Evolutionary conservation across 2,888 invertebrate genomes (phyloP).

Genomic region (Amphipyra berbera): DNA sequence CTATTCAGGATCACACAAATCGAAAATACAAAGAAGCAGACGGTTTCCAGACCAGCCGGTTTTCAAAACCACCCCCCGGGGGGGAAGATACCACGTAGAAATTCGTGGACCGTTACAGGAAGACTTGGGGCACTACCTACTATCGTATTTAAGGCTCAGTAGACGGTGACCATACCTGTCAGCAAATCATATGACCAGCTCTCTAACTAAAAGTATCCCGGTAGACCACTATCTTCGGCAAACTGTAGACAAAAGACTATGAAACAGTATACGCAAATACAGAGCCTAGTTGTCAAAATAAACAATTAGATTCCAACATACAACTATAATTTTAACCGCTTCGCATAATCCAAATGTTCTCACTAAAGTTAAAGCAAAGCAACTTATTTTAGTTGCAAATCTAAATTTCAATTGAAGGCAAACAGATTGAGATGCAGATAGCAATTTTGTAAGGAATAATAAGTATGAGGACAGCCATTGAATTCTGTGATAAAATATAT

Average conservation of each 20-base stretch:
- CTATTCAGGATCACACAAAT: too few species aligned
- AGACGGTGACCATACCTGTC: too few species aligned
- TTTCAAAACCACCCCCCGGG: too few species aligned
- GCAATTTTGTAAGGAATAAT: conserved; percentile 23
- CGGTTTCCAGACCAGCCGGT: too few species aligned
- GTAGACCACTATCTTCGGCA: too few species aligned
- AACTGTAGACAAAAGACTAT: background rate
- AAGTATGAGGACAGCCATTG: conserved; percentile 1
- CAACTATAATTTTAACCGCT: conserved; percentile 28
- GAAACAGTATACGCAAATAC: conserved; percentile 16
- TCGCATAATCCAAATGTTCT: conserved; percentile 18
- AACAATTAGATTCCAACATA: conserved; percentile 27
- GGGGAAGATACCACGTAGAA: too few species aligned
- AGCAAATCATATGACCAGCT: too few species aligned
- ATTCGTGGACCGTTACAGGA: too few species aligned
- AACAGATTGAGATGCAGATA: conserved; percentile 39
- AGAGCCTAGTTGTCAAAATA: conserved; percentile 26
- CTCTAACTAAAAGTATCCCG: too few species aligned
- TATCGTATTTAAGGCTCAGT: too few species aligned
- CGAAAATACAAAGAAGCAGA: too few species aligned
- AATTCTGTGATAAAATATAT: conserved; percentile 25
- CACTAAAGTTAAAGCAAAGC: conserved; percentile 5
- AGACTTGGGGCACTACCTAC: too few species aligned
- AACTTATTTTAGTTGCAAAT: conserved; percentile 26
- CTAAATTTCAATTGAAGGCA: conserved; percentile 32